These are phyloP conservation scores for Choloepus didactylus DNA, from an alignment of 2,797 vertebrate genomes.

Conservation along the genomic window DNA sequence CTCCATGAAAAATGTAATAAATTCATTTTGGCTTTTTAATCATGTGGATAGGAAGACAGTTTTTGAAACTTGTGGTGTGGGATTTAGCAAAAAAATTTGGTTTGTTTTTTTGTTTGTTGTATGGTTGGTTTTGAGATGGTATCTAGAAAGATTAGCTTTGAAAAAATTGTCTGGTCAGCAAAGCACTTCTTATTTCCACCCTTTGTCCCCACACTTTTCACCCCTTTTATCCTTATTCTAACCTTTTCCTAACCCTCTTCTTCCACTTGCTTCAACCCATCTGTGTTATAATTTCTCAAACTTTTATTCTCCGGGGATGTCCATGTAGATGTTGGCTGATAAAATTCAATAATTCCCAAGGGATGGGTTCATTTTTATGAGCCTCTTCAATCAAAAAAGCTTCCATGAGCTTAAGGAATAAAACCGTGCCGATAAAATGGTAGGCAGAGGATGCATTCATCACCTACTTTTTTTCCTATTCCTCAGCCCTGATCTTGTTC, in stretches of 20 bases:
- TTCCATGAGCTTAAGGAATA: background rate
- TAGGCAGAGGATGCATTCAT: background rate
- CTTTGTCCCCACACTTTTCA: background rate
- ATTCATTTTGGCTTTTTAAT: background rate
- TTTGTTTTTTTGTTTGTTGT: background rate
- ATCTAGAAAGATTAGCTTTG: background rate
- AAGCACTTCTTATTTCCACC: background rate
- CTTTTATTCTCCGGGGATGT: background rate
- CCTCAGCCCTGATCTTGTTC: background rate
- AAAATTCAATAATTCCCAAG: background rate
- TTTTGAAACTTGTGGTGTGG: background rate
- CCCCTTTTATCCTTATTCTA: background rate
- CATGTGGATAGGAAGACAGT: background rate
- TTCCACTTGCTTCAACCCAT: background rate
- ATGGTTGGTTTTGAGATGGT: background rate
- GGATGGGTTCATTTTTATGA: background rate
- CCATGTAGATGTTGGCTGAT: background rate
- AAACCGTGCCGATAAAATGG: background rate
- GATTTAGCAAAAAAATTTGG: background rate
- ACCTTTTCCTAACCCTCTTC: background rate
- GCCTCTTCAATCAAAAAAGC: background rate
- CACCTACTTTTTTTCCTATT: background rate
- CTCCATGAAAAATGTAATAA: constrained; percentile 2
- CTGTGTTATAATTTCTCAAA: background rate
- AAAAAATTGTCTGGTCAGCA: background rate